phyloP scores from a whole-genome alignment of 37 sponge, comb jelly and placozoan genomes.

The Halichondria panicea region DNA sequence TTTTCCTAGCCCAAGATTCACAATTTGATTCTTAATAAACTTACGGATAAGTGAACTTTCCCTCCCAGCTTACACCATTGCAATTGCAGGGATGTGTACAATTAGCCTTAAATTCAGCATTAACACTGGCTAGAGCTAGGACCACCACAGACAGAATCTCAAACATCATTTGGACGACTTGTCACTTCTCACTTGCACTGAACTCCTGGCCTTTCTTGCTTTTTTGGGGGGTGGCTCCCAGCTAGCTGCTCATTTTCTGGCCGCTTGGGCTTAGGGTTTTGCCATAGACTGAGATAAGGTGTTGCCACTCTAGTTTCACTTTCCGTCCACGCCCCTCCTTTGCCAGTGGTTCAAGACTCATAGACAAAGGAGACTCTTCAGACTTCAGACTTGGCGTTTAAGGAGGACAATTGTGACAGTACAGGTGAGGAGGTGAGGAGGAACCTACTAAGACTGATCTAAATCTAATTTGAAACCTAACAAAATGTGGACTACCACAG shows the following conservation, averaged over 20 bases:
- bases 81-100: constrained; percentile 80
- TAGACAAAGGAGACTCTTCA: background rate
- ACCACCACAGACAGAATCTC: constrained; percentile 55
- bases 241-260: constrained; percentile 74
- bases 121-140: constrained; percentile 63
- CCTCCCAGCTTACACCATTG: too few relatives aligned
- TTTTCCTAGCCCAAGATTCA: too few relatives aligned
- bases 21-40: too few relatives aligned
- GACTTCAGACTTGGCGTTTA: too few relatives aligned
- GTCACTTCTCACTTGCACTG: too few relatives aligned
- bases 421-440: too few relatives aligned
- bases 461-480: constrained; percentile 47
- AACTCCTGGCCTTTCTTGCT: too few relatives aligned
- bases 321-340: constrained; percentile 51
- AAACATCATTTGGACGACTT: constrained; percentile 73
- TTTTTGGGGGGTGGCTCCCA: too few relatives aligned
- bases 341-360: too few relatives aligned
- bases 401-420: too few relatives aligned
- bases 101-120: constrained; percentile 71
- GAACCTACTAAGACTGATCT: constrained; percentile 39
- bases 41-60: too few relatives aligned
- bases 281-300: too few relatives aligned
- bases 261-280: constrained; percentile 89
- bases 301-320: constrained; percentile 87
- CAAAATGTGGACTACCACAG: constrained; percentile 35